Evolutionary conservation across 2,888 invertebrate genomes (phyloP), one percentile per base, ranked within the genome.

Genomic region (Cristatella mucedo): DNA sequence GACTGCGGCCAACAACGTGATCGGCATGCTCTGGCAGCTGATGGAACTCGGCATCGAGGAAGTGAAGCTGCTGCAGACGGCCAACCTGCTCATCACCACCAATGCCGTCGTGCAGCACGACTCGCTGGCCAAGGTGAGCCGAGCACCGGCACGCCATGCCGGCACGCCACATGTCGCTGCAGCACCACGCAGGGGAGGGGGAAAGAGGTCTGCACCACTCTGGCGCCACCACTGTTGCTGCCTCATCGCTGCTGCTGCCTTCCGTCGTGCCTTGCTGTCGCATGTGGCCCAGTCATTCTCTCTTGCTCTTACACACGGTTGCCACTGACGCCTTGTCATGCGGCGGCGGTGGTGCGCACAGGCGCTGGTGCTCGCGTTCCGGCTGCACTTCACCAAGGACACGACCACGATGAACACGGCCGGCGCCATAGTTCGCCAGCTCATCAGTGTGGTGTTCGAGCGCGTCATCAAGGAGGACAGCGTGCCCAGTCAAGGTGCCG

Each of bases 41-140:
- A 89, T 93, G 74, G 91, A 93, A 66, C 75, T 78, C n/a, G 82
- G 83, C 1, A 78, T 84, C 21, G 82, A 95, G 66, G 95, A 95
- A 71, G 77, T 97, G 15, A 89, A 91, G 72, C 76, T 97, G 44
- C 71, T 97, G 37, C 93, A 95, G 68, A 93, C 91, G 0, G 83
- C 91, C 11, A 89, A 93, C 0, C 68, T 95, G 19, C 69, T 97
- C 41, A 75, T 97, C 46, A 93, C 91, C 32, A 89, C 91, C n/a
- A 93, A 87, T 48, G 78, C 83, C 43, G 74, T 91, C 38, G 91
- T 95, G 24, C 86, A 85, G 62, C 91, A 91, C 39, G 87, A 89
- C 54, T 82, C 84, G 3, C 70, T 97, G 45, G 84, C 95, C 18
- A 85, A 85, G 73, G 86, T 89, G 59, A n/a, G n/a, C n/a, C n/a